Evolutionary conservation across 1,140 invertebrate species (phyloP), one percentile per base, ranked within the genome.

Genomic region (Palaemon carinicauda): DNA sequence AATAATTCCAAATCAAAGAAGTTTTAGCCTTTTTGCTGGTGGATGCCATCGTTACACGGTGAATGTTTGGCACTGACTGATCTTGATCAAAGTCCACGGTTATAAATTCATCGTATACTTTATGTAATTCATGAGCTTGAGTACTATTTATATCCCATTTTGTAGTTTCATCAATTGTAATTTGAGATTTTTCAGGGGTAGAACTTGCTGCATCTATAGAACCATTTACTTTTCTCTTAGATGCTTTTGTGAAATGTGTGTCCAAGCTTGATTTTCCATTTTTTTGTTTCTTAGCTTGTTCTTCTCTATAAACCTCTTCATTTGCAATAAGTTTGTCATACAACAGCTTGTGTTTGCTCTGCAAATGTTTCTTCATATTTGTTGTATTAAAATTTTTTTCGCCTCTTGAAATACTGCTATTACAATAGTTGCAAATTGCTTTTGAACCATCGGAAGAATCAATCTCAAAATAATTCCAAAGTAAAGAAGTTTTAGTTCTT

Each of bases 101-200:
- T n/a, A 89, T 80, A 54, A 90, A 65, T 87, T 87, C 65, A 21
- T 53, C 33, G n/a, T 88, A 71, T 10, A 21, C 52, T 3, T 86
- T 1, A 14, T 88, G 51, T 33, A 89, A 65, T 10, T 54, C n/a
- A 77, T 87, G 51, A 60, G 51, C n/a, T 21, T 60, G 79, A 56
- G 71, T 24, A 81, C 79, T 81, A 33, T 81, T 81, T 33, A 81
- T 81, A 31, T 56, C 54, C 54, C 79, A 81, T 4, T 27, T 54
- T 56, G n/a, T 60, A 5, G 51, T 81, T 81, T 81, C 31, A 17
- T 54, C 79, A 17, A 81, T n/a, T 15, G 41, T 80, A 52, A 56
- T 10, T 14, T 29, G 78, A 53, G 17, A n/a, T 12, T 80, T 27
- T n/a, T n/a, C n/a, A n/a, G n/a, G n/a, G n/a, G n/a, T n/a, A n/a